Evolutionary conservation across 2,888 invertebrate species (phyloP).

Genomic region (Blera fallax): DNA sequence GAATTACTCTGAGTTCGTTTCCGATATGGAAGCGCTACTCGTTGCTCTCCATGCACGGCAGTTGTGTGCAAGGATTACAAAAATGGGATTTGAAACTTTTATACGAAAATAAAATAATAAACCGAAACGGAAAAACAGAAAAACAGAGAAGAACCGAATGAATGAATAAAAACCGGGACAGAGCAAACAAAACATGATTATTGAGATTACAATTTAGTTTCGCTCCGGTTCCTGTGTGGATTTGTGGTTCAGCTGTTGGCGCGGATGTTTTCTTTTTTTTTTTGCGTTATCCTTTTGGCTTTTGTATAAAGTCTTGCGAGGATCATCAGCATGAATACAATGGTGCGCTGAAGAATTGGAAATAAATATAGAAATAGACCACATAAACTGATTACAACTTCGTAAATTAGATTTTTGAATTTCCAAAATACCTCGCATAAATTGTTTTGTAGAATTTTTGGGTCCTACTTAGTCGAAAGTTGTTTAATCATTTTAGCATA

Average conservation of each 20-base stretch:
- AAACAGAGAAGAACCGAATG: background rate
- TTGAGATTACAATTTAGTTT: constrained; percentile 59
- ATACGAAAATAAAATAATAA: constrained; percentile 9
- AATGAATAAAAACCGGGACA: constrained; percentile 43
- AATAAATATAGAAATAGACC: background rate
- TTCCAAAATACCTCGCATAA: background rate
- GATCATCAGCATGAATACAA: constrained; percentile 22
- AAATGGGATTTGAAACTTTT: constrained; percentile 62
- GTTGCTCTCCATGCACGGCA: background rate
- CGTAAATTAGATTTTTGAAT: constrained; percentile 19
- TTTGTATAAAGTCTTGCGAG: background rate
- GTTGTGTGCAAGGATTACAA: constrained; percentile 54
- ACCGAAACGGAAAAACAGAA: background rate
- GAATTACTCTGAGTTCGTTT: constrained; percentile 67
- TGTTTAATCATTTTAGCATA: no score
- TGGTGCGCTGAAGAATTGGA: background rate
- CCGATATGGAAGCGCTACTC: constrained; percentile 54
- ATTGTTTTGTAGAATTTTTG: background rate
- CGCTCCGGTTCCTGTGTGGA: constrained; percentile 26
- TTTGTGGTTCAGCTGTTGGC: background rate
- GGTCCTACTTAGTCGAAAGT: no score
- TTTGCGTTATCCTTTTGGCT: background rate
- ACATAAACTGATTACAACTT: constrained; percentile 35
- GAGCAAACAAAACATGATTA: constrained; percentile 42
- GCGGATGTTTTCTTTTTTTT: background rate